These are phyloP conservation scores for Brachypterus glaber DNA, from an alignment of 2,888 invertebrate genomes.

Conservation along the genomic window DNA sequence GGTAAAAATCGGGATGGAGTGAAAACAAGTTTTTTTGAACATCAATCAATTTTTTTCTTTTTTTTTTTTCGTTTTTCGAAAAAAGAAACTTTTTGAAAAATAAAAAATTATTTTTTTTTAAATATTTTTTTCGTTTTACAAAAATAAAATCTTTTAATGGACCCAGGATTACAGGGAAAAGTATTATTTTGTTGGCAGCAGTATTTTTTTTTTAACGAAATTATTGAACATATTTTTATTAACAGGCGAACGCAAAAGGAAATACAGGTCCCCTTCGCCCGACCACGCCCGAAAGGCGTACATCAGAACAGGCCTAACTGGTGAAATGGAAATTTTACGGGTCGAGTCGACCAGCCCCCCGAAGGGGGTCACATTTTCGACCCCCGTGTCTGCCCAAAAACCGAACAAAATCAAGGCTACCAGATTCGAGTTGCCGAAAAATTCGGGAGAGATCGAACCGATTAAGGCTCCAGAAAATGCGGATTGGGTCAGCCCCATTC, in stretches of 20 bases:
- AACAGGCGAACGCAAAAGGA: conserved; percentile 35
- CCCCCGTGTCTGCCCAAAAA: conserved; percentile 59
- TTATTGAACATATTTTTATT: too few relatives aligned
- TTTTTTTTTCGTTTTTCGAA: too few relatives aligned
- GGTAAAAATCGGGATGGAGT: too few relatives aligned
- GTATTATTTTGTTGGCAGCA: too few relatives aligned
- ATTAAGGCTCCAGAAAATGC: conserved; percentile 8
- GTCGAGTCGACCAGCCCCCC: conserved; percentile 32
- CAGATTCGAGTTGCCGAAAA: conserved; percentile 50
- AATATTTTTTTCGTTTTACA: too few relatives aligned
- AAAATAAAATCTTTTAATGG: too few relatives aligned
- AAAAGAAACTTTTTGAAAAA: too few relatives aligned
- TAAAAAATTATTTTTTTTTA: too few relatives aligned
- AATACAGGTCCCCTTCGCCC: conserved; percentile 34
- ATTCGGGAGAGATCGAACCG: conserved; percentile 14
- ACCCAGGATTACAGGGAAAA: too few relatives aligned
- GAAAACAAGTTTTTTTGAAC: too few relatives aligned
- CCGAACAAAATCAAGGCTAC: conserved; percentile 48
- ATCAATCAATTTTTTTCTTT: too few relatives aligned
- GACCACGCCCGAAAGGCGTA: conserved; percentile 28
- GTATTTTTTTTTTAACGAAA: too few relatives aligned
- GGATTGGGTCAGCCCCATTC: conserved; percentile 30
- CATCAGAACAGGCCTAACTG: conserved; percentile 36
- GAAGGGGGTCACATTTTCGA: conserved; percentile 68
- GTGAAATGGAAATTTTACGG: conserved; percentile 37